Base-by-base conservation (phyloP, 2,888 invertebrate genomes). In the Acanthosoma haemorrhoidale region DNA sequence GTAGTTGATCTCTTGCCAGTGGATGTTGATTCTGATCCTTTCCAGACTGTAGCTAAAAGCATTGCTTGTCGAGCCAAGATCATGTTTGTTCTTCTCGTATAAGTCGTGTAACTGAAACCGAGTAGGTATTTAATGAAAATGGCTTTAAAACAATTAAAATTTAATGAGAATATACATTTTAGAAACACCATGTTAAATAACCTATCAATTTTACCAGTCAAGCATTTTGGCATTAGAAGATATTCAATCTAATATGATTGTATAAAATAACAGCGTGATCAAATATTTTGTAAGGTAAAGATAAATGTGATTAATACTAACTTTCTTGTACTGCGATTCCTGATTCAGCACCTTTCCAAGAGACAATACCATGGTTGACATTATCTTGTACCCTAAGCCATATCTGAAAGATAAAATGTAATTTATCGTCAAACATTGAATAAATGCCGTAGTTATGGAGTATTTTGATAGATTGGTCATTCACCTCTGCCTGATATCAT, bases 41-140 rank as follows among this genome's bases (percentile, higher is more conserved):
- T 68, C 68, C 18, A 68, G 16, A 6, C 58, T 34, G 15, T 13
- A 29, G 18, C 4, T 32, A 13, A 68, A 68, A 2, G 39, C 59
- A 39, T 59, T 59, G 16, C 39, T 39, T 36, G 68, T 34, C 4
- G 68, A 36, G 11, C 68, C 68, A n/a, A 68, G 29, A 38, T 68
- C 59, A 29, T 57, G 38, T 21, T 32, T 34, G 29, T 68, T 34
- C 36, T 59, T 36, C 15, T 31, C 18, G 15, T 68, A 68, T 15
- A 68, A 32, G 15, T 67, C 18, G 8, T 67, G 31, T 13, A 67
- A 57, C 67, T 67, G 34, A 15, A 64, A 34, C 18, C 29, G 41
- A n/a, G 39, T 16, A 21, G 15, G 3, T 16, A n/a, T 31, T 32
- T 32, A n/a, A n/a, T n/a, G n/a, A n/a, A n/a, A n/a, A n/a, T n/a